Conservation (phyloP, 2,797 vertebrate genomes). For the Acridotheres tristis region DNA sequence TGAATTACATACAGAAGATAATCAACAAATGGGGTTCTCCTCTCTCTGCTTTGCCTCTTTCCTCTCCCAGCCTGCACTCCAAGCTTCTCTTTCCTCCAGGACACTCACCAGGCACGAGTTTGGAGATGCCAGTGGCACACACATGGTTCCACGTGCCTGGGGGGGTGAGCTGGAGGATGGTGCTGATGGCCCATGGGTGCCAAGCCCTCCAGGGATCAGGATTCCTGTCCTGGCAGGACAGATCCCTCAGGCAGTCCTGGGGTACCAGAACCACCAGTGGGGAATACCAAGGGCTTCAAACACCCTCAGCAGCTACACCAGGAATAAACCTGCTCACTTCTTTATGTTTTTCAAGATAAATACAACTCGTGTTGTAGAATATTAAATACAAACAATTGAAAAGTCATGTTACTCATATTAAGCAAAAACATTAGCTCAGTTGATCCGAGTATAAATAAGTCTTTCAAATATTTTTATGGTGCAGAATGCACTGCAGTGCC, state of each 20-base stretch:
- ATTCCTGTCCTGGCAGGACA: not conserved
- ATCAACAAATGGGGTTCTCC: not conserved
- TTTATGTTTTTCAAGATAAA: not conserved
- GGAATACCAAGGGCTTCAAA: not conserved
- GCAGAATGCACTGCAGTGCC: not conserved
- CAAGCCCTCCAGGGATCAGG: too few species aligned
- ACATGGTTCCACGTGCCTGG: accelerated
- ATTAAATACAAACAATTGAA: not conserved
- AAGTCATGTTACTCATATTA: not conserved
- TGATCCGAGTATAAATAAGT: not conserved
- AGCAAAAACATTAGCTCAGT: not conserved
- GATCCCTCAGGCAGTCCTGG: not conserved
- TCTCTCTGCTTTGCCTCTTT: not conserved
- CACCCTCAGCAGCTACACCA: not conserved
- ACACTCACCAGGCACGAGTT: not conserved
- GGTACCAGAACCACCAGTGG: not conserved
- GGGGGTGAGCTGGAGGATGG: not conserved
- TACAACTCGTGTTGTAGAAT: not conserved
- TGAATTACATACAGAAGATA: not conserved
- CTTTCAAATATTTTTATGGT: not conserved
- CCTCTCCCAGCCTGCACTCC: not conserved
- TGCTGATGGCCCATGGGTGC: not conserved
- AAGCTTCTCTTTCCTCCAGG: not conserved
- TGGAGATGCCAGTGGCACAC: not conserved
- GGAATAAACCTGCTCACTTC: not conserved